These are phyloP conservation scores for Osmoderma eremita DNA, from an alignment of 2,888 invertebrate genomes.

Conservation along the genomic window DNA sequence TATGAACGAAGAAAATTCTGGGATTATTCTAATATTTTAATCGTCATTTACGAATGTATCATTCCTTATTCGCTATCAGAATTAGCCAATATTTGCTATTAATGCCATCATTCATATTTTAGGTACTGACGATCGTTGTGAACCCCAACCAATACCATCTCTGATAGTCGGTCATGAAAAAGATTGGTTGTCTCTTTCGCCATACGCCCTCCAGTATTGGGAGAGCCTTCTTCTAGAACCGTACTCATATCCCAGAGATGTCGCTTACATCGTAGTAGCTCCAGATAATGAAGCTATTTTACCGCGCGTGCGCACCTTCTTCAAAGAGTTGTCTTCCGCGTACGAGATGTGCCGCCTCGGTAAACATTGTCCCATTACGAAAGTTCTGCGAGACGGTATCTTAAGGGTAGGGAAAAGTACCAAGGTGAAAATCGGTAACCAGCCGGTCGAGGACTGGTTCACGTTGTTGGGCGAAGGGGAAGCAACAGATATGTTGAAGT, in stretches of 20 bases:
- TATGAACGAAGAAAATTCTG: no score
- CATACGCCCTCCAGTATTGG: conserved; percentile 94
- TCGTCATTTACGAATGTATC: no score
- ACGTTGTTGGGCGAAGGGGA: conserved; percentile 82
- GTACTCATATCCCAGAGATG: conserved; percentile 92
- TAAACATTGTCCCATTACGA: conserved; percentile 88
- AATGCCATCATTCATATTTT: no score
- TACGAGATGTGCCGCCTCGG: conserved; percentile 97
- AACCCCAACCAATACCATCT: conserved; percentile 96
- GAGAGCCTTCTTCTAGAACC: conserved; percentile 97
- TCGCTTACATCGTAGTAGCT: conserved; percentile 93
- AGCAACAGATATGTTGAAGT: conserved; percentile 82
- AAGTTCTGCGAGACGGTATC: conserved; percentile 86
- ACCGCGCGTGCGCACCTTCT: conserved; percentile 83
- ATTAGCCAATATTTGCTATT: no score
- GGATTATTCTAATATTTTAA: no score
- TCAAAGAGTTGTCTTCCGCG: conserved; percentile 90
- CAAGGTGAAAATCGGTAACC: conserved; percentile 69
- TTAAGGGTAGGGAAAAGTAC: conserved; percentile 80
- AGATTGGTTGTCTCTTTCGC: conserved; percentile 95
- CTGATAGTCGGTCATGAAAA: conserved; percentile 94
- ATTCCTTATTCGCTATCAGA: no score
- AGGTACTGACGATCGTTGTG: conserved; percentile 92
- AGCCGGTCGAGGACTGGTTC: conserved; percentile 90
- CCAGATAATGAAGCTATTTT: conserved; percentile 90